Base-by-base conservation (phyloP, 2,888 invertebrate species). In the Clitarchus hookeri region DNA sequence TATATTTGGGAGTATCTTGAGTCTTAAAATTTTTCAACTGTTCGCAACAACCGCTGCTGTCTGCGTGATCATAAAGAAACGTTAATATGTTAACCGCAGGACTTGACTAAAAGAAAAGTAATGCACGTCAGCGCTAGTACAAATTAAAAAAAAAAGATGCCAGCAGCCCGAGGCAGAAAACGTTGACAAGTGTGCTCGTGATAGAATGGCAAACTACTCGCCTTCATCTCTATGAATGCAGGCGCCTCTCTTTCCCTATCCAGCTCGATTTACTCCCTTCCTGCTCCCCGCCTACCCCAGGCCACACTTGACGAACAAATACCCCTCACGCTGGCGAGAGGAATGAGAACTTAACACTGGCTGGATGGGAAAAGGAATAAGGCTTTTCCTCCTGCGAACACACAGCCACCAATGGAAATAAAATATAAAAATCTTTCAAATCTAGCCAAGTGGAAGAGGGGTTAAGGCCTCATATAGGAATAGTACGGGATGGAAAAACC, bases 301-400 rank as follows among this genome's bases (percentile, higher is more conserved):
- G 0, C 65, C 65, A 6, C 65, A 65, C 65, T 65, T 65, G 65
- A 65, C 65, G 65, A 65, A 65, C 19, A 65, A 65, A 65, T n/a
- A 65, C 19, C 19, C n/a, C 65, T 19, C 65, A n/a, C 23, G 13
- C 65, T 8, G 65, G 65, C 65, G 23, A n/a, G 65, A 65, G 65
- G 65, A 65, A 65, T 65, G 65, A 65, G 65, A n/a, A 65, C 65
- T 65, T 65, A 65, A 65, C 65, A 65, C 65, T 65, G 65, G 65
- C 65, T 65, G 65, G n/a, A 65, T 65, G n/a, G 65, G 65, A 65
- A n/a, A 65, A 65, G 65, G 65, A 65, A 65, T 65, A 65, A 65
- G 65, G 65, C 65, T 19, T 65, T 19, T 65, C 65, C 65, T 65
- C 65, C 65, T n/a, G 65, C 65, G 65, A 65, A 65, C 65, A 65